Conservation (phyloP, 2,113 vertebrate species). For the Pomatostomus ruficeps region DNA sequence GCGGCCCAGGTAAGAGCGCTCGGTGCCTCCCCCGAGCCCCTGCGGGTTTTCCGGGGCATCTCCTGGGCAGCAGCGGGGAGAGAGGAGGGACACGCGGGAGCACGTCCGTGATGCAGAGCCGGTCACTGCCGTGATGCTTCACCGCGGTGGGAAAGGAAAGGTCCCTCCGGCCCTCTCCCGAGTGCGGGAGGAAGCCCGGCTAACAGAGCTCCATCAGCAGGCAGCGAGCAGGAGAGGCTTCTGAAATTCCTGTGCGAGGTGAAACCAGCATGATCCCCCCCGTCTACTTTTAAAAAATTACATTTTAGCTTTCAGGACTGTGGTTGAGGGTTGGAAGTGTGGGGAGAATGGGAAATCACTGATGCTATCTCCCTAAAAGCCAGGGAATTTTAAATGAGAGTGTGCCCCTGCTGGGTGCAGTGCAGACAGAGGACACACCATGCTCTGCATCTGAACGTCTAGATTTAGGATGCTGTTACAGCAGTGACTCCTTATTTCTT, state of each 20-base stretch:
- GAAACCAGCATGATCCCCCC: background rate
- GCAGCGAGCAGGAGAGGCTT: background rate
- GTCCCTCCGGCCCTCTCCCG: fast-evolving
- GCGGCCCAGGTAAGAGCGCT: background rate
- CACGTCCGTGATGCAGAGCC: background rate
- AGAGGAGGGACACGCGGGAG: no score
- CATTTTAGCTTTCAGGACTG: background rate
- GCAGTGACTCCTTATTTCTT: background rate
- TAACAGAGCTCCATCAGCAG: background rate
- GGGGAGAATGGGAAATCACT: background rate
- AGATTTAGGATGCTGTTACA: background rate
- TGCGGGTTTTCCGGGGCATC: background rate
- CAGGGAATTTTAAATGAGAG: background rate
- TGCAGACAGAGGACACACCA: background rate
- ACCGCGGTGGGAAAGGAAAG: background rate
- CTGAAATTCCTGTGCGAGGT: background rate
- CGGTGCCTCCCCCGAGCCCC: no score
- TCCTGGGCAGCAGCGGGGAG: background rate
- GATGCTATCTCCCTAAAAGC: background rate
- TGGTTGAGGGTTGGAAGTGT: background rate
- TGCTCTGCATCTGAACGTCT: background rate
- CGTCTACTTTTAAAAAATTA: fast-evolving
- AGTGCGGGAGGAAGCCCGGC: no score
- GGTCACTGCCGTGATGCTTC: background rate
- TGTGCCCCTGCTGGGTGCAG: background rate